Base-by-base conservation (phyloP, 2,797 vertebrate genomes). In the Phataginus tricuspis region DNA sequence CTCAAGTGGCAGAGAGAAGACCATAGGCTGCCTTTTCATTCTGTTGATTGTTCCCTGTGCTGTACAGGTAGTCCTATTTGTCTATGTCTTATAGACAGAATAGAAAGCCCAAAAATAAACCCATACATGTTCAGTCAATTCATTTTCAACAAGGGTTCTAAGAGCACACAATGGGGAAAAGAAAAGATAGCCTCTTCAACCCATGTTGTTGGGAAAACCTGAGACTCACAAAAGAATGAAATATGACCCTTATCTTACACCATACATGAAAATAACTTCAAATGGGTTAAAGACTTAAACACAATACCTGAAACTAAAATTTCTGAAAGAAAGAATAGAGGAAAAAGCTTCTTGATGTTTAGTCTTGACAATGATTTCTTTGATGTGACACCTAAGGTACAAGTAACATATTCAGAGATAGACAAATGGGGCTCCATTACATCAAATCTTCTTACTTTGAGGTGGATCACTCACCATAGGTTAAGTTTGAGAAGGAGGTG, bases 401-500 rank as follows among this genome's bases (percentile, higher is more conserved):
- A 68, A 75, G 11, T 13, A 84, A 42, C 31, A 45, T 45, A 53
- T 45, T 15, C 21, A 64, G 16, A 66, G 29, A 31, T 8, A 29
- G 39, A 12, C 7, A 29, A 37, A 21, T 63, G 61, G 25, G 5
- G 19, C 23, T 27, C 21, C 5, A 42, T 49, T 15, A 45, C 51
- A 34, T 4, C 31, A 51, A 49, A 29, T 14, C 12, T 34, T 72
- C 59, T 14, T 21, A n/a, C 25, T 51, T 75, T 29, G 19, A 53
- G 9, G 4, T 29, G 37, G 25, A 7, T 72, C 6, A 8, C 55
- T 34, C 23, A 29, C 23, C 0, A 4, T 16, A 31, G 37, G 25
- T 7, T 25, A n/a, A 0, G 4, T 10, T 0, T 55, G 57, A 45
- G 82, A 69, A 79, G 3, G 18, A 21, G 0, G 7, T 4, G 1